These are phyloP conservation scores for Pachyuromys duprasi DNA, from an alignment of 2,797 vertebrate species.

Conservation along the genomic window DNA sequence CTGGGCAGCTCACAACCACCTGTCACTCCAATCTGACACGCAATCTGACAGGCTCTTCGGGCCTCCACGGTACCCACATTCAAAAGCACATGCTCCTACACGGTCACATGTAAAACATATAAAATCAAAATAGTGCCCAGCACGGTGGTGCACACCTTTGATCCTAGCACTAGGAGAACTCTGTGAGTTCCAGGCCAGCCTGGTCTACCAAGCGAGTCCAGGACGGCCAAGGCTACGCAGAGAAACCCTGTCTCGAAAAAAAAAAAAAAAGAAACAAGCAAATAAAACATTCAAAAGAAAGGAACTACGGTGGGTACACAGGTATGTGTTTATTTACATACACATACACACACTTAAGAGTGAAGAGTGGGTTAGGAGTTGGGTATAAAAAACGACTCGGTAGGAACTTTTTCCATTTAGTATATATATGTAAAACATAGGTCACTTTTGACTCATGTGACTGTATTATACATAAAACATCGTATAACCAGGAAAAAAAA, in stretches of 20 bases:
- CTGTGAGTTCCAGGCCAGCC: too few relatives aligned
- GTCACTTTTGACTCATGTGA: conserved; percentile 7
- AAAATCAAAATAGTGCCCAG: neutral
- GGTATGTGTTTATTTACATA: neutral
- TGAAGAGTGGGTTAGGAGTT: neutral
- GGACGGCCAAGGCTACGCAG: too few relatives aligned
- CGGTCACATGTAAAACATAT: neutral
- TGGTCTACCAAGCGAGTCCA: too few relatives aligned
- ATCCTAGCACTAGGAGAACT: too few relatives aligned
- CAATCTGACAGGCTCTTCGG: neutral
- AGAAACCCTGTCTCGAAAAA: too few relatives aligned
- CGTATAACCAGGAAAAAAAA: neutral
- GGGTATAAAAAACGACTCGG: neutral
- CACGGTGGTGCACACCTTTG: too few relatives aligned
- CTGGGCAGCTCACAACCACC: neutral
- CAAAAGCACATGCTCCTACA: neutral
- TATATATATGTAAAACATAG: neutral
- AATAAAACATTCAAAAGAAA: neutral
- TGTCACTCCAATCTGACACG: neutral
- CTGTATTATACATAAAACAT: conserved; percentile 21
- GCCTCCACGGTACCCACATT: neutral
- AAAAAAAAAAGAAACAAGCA: too few relatives aligned
- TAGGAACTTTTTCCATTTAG: neutral
- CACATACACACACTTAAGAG: neutral
- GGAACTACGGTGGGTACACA: neutral